Percentiles rank a stretch among this genome's conserved stretches.
phyloP scores from a whole-genome alignment of 2,888 invertebrate genomes.

The Nasonovia ribisnigri region DNA sequence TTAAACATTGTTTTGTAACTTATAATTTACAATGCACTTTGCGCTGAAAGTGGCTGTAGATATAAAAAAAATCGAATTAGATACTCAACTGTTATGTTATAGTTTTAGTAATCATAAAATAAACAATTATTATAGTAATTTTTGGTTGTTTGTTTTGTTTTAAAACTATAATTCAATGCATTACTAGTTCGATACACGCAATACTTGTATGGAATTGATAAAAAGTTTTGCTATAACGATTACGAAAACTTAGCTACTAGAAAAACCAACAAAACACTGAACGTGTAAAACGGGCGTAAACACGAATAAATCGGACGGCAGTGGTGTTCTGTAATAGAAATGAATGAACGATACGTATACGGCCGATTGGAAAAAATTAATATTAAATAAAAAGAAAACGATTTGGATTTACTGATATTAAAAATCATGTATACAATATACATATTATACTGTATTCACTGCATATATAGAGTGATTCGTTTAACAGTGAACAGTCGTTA shows the following conservation, averaged over 20 bases:
- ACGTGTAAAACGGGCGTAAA: background rate
- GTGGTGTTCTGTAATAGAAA: background rate
- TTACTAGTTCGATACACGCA: background rate
- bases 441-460: background rate
- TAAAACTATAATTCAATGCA: background rate
- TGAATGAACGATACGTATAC: background rate
- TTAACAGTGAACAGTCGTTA: background rate
- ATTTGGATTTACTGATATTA: background rate
- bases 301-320: background rate
- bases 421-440: background rate
- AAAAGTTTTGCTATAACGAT: slow-evolving; percentile 19
- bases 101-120: slow-evolving; percentile 29
- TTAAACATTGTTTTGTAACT: background rate
- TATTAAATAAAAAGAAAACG: background rate
- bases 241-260: background rate
- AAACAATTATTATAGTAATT: slow-evolving; percentile 29
- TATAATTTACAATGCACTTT: slow-evolving; percentile 8
- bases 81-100: background rate
- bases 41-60: background rate
- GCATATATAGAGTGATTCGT: background rate
- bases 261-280: background rate
- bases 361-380: background rate
- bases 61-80: slow-evolving; percentile 24
- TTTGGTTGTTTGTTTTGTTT: background rate
- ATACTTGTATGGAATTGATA: background rate